These are phyloP conservation scores for Vultur gryphus DNA, from an alignment of 2,797 vertebrate genomes.

Conservation along the genomic window DNA sequence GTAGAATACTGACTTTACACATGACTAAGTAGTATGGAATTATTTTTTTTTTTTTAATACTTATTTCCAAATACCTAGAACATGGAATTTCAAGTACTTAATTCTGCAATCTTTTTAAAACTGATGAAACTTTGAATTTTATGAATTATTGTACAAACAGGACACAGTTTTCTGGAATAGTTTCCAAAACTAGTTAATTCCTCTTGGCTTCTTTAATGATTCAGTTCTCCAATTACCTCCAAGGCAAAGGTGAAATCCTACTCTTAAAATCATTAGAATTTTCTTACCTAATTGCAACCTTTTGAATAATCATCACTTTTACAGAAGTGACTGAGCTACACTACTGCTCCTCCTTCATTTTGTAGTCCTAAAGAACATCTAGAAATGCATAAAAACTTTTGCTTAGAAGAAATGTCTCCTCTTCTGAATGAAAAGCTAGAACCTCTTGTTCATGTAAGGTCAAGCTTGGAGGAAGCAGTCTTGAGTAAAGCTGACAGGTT, in stretches of 20 bases:
- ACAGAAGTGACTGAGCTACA: background rate
- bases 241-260: background rate
- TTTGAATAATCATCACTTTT: background rate
- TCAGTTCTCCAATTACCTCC: background rate
- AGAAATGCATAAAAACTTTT: background rate
- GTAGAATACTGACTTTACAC: background rate
- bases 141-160: background rate
- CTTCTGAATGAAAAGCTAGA: background rate
- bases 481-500: background rate
- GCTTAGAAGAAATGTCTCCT: background rate
- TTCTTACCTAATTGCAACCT: background rate
- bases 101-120: background rate
- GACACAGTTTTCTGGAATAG: background rate
- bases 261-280: background rate
- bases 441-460: background rate
- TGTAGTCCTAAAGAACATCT: background rate
- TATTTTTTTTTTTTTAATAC: background rate
- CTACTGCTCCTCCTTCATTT: background rate
- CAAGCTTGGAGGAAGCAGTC: background rate
- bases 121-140: background rate
- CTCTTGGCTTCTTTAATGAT: background rate
- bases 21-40: background rate
- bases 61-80: background rate
- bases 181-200: background rate
- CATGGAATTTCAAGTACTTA: background rate